Evolutionary conservation across 2,888 invertebrate genomes (phyloP).

Genomic region (Lymantria dispar): DNA sequence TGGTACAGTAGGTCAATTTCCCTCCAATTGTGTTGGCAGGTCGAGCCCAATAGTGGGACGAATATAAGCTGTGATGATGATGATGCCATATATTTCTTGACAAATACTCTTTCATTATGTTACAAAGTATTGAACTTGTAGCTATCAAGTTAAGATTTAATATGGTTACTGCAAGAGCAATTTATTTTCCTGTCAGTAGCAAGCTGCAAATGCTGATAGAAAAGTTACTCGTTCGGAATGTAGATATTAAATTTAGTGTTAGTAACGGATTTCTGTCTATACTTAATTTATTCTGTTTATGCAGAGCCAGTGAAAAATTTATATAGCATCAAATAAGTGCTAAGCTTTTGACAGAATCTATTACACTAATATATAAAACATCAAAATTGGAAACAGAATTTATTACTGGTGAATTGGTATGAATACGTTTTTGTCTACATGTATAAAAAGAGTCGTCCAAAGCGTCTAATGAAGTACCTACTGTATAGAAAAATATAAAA

Average conservation of each 20-base stretch:
- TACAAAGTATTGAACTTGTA: background rate
- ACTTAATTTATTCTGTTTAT: background rate
- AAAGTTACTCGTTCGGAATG: conserved; percentile 12
- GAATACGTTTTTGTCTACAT: too few species aligned
- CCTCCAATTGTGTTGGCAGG: too few species aligned
- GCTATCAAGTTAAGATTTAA: background rate
- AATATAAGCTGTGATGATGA: too few species aligned
- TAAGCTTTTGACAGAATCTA: background rate
- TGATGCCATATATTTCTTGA: background rate
- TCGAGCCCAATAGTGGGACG: too few species aligned
- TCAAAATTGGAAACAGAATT: too few species aligned
- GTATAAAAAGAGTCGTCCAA: too few species aligned
- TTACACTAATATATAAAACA: too few species aligned
- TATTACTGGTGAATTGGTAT: too few species aligned
- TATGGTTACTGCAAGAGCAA: conserved; percentile 11
- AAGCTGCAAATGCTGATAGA: conserved; percentile 22
- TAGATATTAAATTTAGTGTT: conserved; percentile 12
- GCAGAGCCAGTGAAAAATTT: background rate
- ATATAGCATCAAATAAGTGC: background rate
- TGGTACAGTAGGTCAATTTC: too few species aligned
- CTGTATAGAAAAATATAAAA: too few species aligned
- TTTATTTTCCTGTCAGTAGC: conserved; percentile 17
- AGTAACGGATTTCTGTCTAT: conserved; percentile 2
- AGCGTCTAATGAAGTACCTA: too few species aligned
- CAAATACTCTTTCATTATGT: too few species aligned